phyloP scores from a whole-genome alignment of 2,113 vertebrate species.

The Myrmophylax atrothorax region DNA sequence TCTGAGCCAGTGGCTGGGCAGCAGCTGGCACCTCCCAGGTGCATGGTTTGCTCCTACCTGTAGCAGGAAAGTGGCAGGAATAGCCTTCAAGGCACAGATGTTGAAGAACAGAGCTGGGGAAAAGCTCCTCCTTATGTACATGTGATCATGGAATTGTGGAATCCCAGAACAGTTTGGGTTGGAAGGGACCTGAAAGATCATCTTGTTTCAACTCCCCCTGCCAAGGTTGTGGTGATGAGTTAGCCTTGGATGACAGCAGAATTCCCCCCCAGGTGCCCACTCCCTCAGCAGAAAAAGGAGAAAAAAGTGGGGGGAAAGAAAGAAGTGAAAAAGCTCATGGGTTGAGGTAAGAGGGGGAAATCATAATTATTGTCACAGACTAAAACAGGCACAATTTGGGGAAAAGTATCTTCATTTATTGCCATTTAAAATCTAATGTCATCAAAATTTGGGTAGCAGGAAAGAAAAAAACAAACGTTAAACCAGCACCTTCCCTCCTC shows the following conservation, averaged over 20 bases:
- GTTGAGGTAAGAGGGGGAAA: neutral
- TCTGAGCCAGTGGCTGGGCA: neutral
- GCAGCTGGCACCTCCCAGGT: neutral
- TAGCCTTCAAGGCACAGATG: neutral
- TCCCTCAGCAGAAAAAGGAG: neutral
- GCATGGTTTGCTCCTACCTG: neutral
- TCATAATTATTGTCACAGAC: neutral
- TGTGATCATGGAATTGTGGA: neutral
- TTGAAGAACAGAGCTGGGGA: neutral
- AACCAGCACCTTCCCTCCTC: neutral
- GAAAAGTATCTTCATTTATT: neutral
- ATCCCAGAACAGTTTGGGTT: neutral
- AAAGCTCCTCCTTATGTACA: neutral
- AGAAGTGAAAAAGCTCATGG: neutral
- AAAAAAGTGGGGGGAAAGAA: fast-evolving
- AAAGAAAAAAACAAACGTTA: neutral
- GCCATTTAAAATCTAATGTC: neutral
- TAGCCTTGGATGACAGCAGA: neutral
- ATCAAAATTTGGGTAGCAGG: neutral
- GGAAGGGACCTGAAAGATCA: neutral
- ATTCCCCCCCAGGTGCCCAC: neutral
- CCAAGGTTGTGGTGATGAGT: neutral
- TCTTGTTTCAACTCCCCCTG: neutral
- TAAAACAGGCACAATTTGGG: neutral
- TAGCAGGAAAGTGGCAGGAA: neutral